Base-by-base conservation (phyloP, 2,113 vertebrate genomes). In the Microcebus murinus region DNA sequence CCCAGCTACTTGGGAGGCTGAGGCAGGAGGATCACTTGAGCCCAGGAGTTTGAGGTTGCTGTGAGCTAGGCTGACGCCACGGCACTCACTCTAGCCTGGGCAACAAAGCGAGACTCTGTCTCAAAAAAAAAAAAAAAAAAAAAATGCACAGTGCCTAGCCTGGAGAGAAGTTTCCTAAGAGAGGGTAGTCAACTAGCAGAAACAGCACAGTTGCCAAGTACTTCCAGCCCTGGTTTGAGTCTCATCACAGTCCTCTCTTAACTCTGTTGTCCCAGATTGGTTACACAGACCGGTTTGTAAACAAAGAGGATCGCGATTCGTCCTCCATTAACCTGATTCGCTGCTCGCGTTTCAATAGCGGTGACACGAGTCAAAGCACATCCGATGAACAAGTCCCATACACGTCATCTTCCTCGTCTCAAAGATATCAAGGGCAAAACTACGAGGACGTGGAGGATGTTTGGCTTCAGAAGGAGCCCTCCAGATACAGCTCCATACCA, bases 271-370 rank as follows among this genome's bases (percentile, higher is more conserved):
- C 36, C 63, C 95, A 98, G 98, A 7, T 98, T 39, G 1, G 80
- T 63, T 98, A 97, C 87, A 96, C 83, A 5, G 98, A 98, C 23
- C 57, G 59, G 2, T 97, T 48, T 45, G 95, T 96, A 73, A 85
- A 34, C 45, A 94, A 80, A 77, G 10, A 0, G 48, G 48, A 67
- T 0, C 9, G 20, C 0, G n/a, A 61, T 0, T 14, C 61, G 0
- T 97, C 97, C 48, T 97, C 98, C 29, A 3, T 95, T 31, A 96
- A 96, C 80, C 45, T 98, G 96, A 42, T 98, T 18, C 96, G 31
- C 29, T 98, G 97, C 96, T 97, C 97, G 17, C 97, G n/a, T 57
- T 65, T 95, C 0, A 87, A 94, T 20, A 92, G 4, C 4, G 1
- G 2, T 4, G 31, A 39, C 34, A 8, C 0, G 1, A 95, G 52